Evolutionary conservation across 2,797 vertebrate genomes (phyloP).

Genomic region (Artibeus jamaicensis): DNA sequence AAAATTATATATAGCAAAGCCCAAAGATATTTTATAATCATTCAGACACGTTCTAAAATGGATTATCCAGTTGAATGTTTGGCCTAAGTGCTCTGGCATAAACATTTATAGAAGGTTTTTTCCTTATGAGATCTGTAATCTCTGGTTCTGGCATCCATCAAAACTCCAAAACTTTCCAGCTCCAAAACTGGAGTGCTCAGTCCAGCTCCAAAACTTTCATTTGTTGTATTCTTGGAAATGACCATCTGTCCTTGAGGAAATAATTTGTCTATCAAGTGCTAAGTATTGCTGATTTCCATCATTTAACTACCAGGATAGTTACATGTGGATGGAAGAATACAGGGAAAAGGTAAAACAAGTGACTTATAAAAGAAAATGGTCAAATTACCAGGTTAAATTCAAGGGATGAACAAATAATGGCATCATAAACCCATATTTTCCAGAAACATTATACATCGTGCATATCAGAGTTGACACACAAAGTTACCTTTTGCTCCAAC

Average conservation of each 20-base stretch:
- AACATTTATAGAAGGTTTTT: not conserved
- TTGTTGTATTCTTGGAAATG: not conserved
- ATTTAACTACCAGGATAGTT: conserved; percentile 28
- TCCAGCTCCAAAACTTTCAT: conserved; percentile 1
- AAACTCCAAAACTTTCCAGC: no score
- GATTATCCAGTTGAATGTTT: not conserved
- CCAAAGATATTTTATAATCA: not conserved
- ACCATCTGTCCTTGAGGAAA: not conserved
- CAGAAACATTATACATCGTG: not conserved
- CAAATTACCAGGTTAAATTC: conserved; percentile 15
- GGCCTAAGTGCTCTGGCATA: not conserved
- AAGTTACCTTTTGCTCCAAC: not conserved
- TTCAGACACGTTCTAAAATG: conserved; percentile 4
- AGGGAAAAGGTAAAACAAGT: not conserved
- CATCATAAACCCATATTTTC: conserved; percentile 64
- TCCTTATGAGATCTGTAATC: not conserved
- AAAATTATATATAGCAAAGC: not conserved
- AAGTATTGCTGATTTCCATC: conserved; percentile 29
- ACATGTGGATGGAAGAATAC: not conserved
- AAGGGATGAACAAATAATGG: conserved; percentile 63
- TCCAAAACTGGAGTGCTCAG: no score
- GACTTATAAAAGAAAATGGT: not conserved
- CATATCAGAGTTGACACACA: not conserved
- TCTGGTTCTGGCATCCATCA: not conserved
- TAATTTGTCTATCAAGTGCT: not conserved